A percentile compares a stretch with the other conserved stretches of the same genome.
phyloP scores from a whole-genome alignment of 2,888 invertebrate species.

The Rhodophaea formosa region DNA sequence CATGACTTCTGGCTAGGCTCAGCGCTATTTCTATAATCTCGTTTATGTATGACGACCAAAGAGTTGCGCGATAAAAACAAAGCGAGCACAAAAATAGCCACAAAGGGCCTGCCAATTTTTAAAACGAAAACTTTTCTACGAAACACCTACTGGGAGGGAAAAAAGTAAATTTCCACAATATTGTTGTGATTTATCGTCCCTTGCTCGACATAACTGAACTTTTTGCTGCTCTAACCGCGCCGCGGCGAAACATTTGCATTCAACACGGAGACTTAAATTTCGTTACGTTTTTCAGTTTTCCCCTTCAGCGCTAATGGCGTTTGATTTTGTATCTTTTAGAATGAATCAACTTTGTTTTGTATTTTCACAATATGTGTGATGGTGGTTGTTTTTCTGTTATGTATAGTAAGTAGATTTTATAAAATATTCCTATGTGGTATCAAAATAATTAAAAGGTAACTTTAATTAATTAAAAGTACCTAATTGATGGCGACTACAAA shows the following conservation, averaged over 20 bases:
- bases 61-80: conserved; percentile 22
- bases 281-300: background rate
- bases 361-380: too few species aligned
- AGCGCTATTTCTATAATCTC: background rate
- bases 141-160: background rate
- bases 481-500: too few species aligned
- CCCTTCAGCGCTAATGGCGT: background rate
- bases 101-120: conserved; percentile 26
- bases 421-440: too few species aligned
- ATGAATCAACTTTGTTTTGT: too few species aligned
- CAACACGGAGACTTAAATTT: conserved; percentile 16
- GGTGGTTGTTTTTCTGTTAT: too few species aligned
- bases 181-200: conserved; percentile 56
- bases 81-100: conserved; percentile 19
- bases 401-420: too few species aligned
- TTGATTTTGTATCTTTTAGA: conserved; percentile 11
- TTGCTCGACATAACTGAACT: conserved; percentile 31
- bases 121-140: conserved; percentile 21
- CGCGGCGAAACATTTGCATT: conserved; percentile 13
- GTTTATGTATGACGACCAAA: background rate
- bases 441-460: too few species aligned
- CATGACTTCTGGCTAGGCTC: too few species aligned
- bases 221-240: conserved; percentile 35
- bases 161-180: conserved; percentile 44
- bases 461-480: too few species aligned